Evolutionary conservation across 1,140 invertebrate species (phyloP).

Genomic region (Zaprionus tsacasi): DNA sequence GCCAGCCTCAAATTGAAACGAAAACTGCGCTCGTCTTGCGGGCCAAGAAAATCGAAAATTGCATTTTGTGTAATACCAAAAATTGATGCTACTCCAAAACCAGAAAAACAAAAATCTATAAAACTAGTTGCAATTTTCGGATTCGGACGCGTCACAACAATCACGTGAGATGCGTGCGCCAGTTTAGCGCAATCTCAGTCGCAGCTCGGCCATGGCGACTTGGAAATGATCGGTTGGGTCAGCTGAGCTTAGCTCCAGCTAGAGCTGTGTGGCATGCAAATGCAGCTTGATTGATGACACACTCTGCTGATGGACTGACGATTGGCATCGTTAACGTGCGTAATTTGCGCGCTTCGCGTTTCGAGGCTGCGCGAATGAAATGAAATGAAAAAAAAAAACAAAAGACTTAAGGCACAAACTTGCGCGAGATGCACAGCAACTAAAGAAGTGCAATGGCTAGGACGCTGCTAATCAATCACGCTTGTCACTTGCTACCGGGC

Average conservation of each 20-base stretch:
- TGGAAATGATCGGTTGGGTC: slow-evolving; percentile 65
- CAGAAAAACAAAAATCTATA: slow-evolving; percentile 26
- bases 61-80: slow-evolving; percentile 41
- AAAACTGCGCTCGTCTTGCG: slow-evolving; percentile 31
- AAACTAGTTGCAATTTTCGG: slow-evolving; percentile 53
- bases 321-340: slow-evolving; percentile 58
- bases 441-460: slow-evolving; percentile 32
- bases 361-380: slow-evolving; percentile 17
- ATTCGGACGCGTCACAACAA: slow-evolving; percentile 6
- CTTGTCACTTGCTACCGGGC: slow-evolving; percentile 23
- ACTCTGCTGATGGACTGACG: slow-evolving; percentile 53
- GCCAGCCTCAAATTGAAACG: slow-evolving; percentile 23
- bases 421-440: slow-evolving; percentile 8
- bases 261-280: slow-evolving; percentile 49
- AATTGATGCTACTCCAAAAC: slow-evolving; percentile 28
- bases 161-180: slow-evolving; percentile 58
- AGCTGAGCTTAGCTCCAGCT: slow-evolving; percentile 3
- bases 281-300: slow-evolving; percentile 69
- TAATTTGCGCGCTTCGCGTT: slow-evolving; percentile 51
- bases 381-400: slow-evolving; percentile 36
- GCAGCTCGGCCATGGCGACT: slow-evolving; percentile 25
- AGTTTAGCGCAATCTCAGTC: slow-evolving; percentile 33
- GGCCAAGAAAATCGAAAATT: slow-evolving; percentile 18
- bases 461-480: slow-evolving; percentile 41
- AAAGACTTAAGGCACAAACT: slow-evolving; percentile 72